Conservation (phyloP, 2,113 vertebrate species). For the Apistogramma diplotaenia region DNA sequence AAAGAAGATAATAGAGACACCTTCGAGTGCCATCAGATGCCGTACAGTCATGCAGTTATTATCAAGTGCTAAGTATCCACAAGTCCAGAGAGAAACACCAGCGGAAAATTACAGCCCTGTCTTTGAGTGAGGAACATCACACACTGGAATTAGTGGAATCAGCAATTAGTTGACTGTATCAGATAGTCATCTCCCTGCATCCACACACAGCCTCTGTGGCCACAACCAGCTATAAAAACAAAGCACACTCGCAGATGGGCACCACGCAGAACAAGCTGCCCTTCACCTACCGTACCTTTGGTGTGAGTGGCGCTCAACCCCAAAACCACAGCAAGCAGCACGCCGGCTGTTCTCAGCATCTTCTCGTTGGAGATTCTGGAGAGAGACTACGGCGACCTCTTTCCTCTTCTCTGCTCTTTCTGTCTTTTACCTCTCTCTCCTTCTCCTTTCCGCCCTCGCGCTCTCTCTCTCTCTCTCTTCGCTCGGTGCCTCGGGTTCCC, state of each 20-base stretch:
- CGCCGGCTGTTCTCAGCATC: constrained; percentile 70
- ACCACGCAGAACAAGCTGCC: constrained; percentile 45
- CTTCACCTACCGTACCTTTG: constrained; percentile 76
- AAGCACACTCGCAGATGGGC: constrained; percentile 20
- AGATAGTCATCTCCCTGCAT: constrained; percentile 1
- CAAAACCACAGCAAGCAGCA: constrained; percentile 65
- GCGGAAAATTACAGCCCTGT: background rate
- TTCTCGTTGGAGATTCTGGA: constrained; percentile 48
- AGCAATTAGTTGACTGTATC: background rate
- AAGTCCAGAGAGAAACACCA: constrained; percentile 4
- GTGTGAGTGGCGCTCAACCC: constrained; percentile 73
- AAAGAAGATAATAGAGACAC: background rate
- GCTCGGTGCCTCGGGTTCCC: background rate
- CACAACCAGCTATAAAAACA: background rate
- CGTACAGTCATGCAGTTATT: background rate
- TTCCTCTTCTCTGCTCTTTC: constrained; percentile 32
- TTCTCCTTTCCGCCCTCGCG: background rate
- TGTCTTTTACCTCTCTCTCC: background rate
- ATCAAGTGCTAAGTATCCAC: constrained; percentile 8
- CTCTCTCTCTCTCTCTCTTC: background rate
- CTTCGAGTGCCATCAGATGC: background rate
- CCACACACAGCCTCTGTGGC: background rate
- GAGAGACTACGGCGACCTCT: constrained; percentile 46
- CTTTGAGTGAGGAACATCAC: background rate
- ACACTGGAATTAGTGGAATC: background rate